Conservation (phyloP, 2,888 invertebrate species). For the Stenodema calcarata region DNA sequence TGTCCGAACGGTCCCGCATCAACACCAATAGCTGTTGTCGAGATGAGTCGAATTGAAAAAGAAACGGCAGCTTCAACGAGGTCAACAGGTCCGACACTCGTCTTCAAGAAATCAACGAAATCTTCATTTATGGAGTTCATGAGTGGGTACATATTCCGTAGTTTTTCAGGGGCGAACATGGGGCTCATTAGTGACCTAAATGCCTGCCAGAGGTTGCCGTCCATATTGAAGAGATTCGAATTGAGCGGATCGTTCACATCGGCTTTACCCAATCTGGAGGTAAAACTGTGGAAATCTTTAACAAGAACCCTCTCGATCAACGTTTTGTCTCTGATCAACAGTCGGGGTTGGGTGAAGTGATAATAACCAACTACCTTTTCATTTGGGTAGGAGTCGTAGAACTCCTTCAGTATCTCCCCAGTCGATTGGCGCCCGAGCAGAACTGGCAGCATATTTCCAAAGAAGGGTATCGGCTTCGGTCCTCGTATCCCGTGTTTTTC, state of each 20-base stretch:
- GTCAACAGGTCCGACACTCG: neutral
- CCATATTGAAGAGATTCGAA: slow-evolving; percentile 27
- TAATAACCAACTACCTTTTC: slow-evolving; percentile 44
- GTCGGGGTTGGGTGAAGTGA: slow-evolving; percentile 6
- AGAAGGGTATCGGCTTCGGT: slow-evolving; percentile 37
- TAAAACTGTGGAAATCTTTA: slow-evolving; percentile 41
- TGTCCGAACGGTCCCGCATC: neutral
- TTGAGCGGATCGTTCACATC: slow-evolving; percentile 39
- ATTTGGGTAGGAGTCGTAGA: slow-evolving; percentile 30
- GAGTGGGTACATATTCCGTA: neutral
- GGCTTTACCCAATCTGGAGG: neutral
- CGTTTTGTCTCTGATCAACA: neutral
- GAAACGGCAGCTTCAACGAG: neutral
- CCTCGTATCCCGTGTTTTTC: slow-evolving; percentile 35
- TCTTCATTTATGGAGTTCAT: neutral
- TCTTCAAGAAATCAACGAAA: neutral
- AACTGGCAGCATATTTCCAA: slow-evolving; percentile 44
- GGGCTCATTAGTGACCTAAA: slow-evolving; percentile 12
- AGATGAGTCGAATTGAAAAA: neutral
- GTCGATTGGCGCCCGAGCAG: neutral
- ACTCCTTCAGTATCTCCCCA: neutral
- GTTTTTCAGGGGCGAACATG: slow-evolving; percentile 29
- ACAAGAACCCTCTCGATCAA: slow-evolving; percentile 38
- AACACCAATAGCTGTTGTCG: neutral
- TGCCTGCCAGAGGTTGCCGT: slow-evolving; percentile 18